Conservation (phyloP, 2,888 invertebrate genomes). For the Plebejus melissa region DNA sequence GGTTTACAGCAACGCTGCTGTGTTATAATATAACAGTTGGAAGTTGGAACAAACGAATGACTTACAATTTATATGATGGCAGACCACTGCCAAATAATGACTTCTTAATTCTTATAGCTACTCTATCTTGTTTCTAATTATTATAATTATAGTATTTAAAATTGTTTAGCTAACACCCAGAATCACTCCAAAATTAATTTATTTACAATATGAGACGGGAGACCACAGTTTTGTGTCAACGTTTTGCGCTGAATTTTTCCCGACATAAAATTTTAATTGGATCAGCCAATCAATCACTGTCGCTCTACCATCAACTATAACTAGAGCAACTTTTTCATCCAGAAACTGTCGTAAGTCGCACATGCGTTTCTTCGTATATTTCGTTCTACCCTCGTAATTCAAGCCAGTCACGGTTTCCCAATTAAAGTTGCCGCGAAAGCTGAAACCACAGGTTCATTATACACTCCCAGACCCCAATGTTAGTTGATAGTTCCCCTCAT, state of each 20-base stretch:
- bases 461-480: slow-evolving; percentile 34
- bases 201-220: background rate
- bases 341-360: background rate
- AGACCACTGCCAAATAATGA: too few species aligned
- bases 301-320: background rate
- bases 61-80: too few species aligned
- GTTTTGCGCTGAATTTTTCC: background rate
- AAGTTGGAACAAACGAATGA: too few species aligned
- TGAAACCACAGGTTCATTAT: slow-evolving; percentile 14
- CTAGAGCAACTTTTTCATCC: background rate
- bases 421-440: slow-evolving; percentile 52
- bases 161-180: background rate
- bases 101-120: too few species aligned
- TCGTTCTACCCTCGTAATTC: slow-evolving; percentile 35
- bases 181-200: background rate
- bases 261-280: background rate
- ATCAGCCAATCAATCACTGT: background rate
- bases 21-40: too few species aligned
- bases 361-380: background rate
- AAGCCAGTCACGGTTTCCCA: slow-evolving; percentile 56
- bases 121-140: too few species aligned
- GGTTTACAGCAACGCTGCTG: too few species aligned
- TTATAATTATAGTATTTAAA: background rate
- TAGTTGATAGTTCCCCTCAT: slow-evolving; percentile 34
- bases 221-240: background rate